Percentiles rank a stretch among this genome's conserved stretches.
These are phyloP conservation scores for Papilio glaucus DNA, from an alignment of 1,140 invertebrate species.

Conservation along the genomic window DNA sequence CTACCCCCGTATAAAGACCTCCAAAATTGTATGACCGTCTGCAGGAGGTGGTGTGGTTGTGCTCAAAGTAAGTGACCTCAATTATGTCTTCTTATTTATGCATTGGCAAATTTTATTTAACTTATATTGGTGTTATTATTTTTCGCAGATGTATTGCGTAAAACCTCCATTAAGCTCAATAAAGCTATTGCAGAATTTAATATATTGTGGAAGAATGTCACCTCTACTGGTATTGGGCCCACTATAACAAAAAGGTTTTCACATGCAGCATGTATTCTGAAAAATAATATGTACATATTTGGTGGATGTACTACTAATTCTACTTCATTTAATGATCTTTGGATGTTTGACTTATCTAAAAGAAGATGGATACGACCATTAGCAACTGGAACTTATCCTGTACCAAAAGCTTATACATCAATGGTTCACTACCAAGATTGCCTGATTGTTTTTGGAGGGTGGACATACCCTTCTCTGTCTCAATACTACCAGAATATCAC, in stretches of 20 bases:
- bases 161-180: slow-evolving; percentile 87
- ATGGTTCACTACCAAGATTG: slow-evolving; percentile 93
- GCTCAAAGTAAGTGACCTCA: slow-evolving; percentile 88
- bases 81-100: background rate
- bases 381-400: slow-evolving; percentile 95
- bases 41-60: slow-evolving; percentile 91
- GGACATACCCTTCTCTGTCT: slow-evolving; percentile 96
- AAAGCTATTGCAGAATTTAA: slow-evolving; percentile 88
- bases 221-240: slow-evolving; percentile 83
- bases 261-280: slow-evolving; percentile 93
- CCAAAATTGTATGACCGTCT: slow-evolving; percentile 92
- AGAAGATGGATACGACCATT: slow-evolving; percentile 92
- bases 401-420: slow-evolving; percentile 97
- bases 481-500: slow-evolving; percentile 94
- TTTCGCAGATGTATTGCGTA: slow-evolving; percentile 88
- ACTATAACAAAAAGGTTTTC: slow-evolving; percentile 95
- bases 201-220: slow-evolving; percentile 87
- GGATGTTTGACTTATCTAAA: slow-evolving; percentile 94
- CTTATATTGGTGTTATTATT: slow-evolving; percentile 28
- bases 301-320: slow-evolving; percentile 97
- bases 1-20: slow-evolving; percentile 96
- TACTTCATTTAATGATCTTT: slow-evolving; percentile 98
- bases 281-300: slow-evolving; percentile 96
- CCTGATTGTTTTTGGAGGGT: slow-evolving; percentile 96
- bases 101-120: slow-evolving; percentile 9